Conservation (phyloP, 2,888 invertebrate genomes). For the Slavum lentiscoides region DNA sequence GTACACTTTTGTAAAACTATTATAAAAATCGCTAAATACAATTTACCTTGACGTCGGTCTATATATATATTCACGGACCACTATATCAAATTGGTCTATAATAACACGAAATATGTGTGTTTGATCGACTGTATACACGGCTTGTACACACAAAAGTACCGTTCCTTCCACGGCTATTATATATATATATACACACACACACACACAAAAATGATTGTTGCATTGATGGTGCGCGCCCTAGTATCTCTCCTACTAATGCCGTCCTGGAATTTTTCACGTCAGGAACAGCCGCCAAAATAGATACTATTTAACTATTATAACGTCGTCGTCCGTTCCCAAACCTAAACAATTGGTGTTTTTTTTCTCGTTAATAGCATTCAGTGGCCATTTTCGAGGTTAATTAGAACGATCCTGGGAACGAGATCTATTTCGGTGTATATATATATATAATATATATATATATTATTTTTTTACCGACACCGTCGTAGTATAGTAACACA, state of each 20-base stretch:
- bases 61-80: background rate
- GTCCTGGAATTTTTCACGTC: slow-evolving; percentile 42
- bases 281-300: background rate
- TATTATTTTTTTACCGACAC: background rate
- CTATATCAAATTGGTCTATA: background rate
- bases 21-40: slow-evolving; percentile 1
- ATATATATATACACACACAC: background rate
- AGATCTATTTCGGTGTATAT: slow-evolving; percentile 22
- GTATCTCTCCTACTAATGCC: slow-evolving; percentile 41
- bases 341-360: slow-evolving; percentile 42
- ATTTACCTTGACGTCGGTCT: background rate
- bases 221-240: slow-evolving; percentile 12
- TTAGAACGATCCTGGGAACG: slow-evolving; percentile 50
- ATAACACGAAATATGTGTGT: background rate
- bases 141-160: slow-evolving; percentile 33
- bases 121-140: slow-evolving; percentile 27
- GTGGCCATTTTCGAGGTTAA: slow-evolving; percentile 44
- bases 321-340: slow-evolving; percentile 18
- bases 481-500: background rate
- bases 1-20: background rate
- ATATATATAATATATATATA: background rate
- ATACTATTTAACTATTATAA: background rate
- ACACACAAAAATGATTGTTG: slow-evolving; percentile 5
- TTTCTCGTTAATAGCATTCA: slow-evolving; percentile 33
- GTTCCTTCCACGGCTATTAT: slow-evolving; percentile 29